Base-by-base conservation (phyloP, 1,140 invertebrate genomes). In the Drosophila sulfurigaster region DNA sequence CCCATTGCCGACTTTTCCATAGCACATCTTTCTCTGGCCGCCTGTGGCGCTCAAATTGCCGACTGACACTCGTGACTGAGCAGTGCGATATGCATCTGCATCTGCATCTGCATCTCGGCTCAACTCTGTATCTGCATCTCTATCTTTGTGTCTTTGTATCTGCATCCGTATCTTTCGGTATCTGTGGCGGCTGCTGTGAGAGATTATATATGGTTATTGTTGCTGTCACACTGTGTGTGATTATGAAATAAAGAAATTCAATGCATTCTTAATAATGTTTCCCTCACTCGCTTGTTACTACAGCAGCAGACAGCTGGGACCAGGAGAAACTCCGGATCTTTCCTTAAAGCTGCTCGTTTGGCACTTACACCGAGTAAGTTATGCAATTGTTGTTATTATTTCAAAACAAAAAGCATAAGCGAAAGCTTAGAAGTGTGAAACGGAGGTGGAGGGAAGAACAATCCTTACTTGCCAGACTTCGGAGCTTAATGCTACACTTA, bases 211-310 rank as follows among this genome's bases (percentile, higher is more conserved):
- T 30, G 25, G 41, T 59, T 59, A 51, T 63, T 48, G 20, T 52
- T 70, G 57, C 54, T 13, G 62, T 75, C 67, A 79, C 43, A 72
- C 72, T 72, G 65, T 82, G 76, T 76, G 65, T 82, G 68, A 83
- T 76, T 77, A 76, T 79, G 78, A 67, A 59, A 75, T 71, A 64
- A 75, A 71, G 73, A 83, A 82, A 78, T 72, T 67, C 81, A 78
- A 79, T 79, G 65, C 66, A 68, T 76, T 82, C 54, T 82, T 82
- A 75, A 71, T 75, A 64, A 73, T 46, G 48, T 67, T 73, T 32
- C 38, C 15, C 43, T 46, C 38, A 15, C n/a, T 46, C 38, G 16
- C n/a, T 32, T 32, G 30, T 32, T 51, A 66, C 16, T 51, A 46
- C 35, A 38, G 41, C 56, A n/a, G n/a, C 11, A n/a, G n/a, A n/a